Conservation (phyloP, 2,888 invertebrate species). For the Brachypalpus laphriformis region DNA sequence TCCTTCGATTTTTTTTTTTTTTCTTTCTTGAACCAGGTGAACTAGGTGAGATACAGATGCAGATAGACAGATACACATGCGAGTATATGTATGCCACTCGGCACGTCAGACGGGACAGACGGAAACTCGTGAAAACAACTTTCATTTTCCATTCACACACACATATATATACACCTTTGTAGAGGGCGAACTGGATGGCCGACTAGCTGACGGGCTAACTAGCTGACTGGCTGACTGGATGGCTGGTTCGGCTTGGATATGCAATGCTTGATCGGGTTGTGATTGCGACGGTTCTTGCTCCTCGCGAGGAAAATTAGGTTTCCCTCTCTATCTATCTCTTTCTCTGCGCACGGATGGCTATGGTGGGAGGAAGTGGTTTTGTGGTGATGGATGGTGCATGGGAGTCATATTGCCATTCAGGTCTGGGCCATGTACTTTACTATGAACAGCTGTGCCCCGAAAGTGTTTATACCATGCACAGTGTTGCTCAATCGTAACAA, state of each 20-base stretch:
- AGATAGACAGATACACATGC: constrained; percentile 61
- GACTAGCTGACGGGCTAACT: constrained; percentile 14
- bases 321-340: constrained; percentile 32
- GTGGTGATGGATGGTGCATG: constrained; percentile 63
- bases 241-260: neutral
- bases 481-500: constrained; percentile 55
- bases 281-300: constrained; percentile 58
- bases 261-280: constrained; percentile 61
- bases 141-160: constrained; percentile 67
- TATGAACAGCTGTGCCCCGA: constrained; percentile 61
- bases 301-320: constrained; percentile 63
- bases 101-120: constrained; percentile 50
- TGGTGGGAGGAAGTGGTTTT: constrained; percentile 63
- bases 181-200: constrained; percentile 14
- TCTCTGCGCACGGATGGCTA: neutral
- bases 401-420: constrained; percentile 67
- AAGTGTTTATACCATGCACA: constrained; percentile 33
- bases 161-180: constrained; percentile 16
- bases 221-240: constrained; percentile 14
- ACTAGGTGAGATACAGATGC: constrained; percentile 70
- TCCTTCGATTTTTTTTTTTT: constrained; percentile 36
- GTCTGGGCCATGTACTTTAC: constrained; percentile 70
- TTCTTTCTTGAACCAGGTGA: constrained; percentile 60
- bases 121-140: constrained; percentile 74
- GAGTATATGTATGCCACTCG: constrained; percentile 63